A percentile compares a stretch with the other conserved stretches of the same genome.
phyloP scores from a whole-genome alignment of 1,140 invertebrate genomes.

The Heterodera schachtii region DNA sequence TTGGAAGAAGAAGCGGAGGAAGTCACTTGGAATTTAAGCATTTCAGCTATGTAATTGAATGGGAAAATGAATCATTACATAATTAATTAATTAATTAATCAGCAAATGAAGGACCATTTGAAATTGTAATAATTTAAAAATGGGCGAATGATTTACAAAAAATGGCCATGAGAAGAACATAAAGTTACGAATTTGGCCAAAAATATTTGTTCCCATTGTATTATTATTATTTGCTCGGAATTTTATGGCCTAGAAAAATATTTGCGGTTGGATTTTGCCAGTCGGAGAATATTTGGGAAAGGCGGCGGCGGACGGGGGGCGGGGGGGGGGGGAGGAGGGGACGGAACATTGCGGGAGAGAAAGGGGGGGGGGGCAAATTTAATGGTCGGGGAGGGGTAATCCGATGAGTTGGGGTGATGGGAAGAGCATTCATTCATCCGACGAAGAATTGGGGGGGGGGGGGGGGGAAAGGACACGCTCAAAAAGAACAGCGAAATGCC shows the following conservation, averaged over 20 bases:
- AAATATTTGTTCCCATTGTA: neutral
- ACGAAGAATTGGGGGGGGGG: neutral
- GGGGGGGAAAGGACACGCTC: neutral
- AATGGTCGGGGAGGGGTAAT: neutral
- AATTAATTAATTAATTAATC: neutral
- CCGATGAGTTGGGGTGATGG: neutral
- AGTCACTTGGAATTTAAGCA: slow-evolving; percentile 27
- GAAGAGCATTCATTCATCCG: neutral
- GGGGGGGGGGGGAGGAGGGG: too few relatives aligned
- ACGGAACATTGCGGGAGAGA: too few relatives aligned
- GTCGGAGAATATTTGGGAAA: neutral
- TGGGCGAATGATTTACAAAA: neutral
- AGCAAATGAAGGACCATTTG: neutral
- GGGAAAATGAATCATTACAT: too few relatives aligned
- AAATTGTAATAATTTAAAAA: neutral
- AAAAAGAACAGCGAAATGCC: neutral
- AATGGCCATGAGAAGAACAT: neutral
- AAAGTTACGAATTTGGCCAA: neutral
- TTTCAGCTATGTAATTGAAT: neutral
- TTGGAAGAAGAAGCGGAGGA: neutral
- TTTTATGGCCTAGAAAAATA: neutral
- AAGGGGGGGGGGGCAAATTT: too few relatives aligned
- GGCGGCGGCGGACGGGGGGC: too few relatives aligned
- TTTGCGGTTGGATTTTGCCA: neutral
- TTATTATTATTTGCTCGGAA: neutral